Conservation (phyloP, 1,140 invertebrate species). For the Vanessa atalanta region DNA sequence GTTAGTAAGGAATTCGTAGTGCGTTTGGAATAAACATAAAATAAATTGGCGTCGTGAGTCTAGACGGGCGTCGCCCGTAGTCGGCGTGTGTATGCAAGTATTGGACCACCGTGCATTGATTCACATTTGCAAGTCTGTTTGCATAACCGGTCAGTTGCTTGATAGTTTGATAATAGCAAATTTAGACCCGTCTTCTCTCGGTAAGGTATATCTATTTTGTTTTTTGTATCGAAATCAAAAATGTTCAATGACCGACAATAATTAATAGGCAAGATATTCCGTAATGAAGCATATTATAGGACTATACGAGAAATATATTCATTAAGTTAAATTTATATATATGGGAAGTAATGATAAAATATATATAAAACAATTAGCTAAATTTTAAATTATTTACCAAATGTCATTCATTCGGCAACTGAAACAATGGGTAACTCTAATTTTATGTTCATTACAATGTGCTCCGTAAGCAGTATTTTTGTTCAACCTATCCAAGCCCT, state of each 20-base stretch:
- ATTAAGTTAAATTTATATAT: too few relatives aligned
- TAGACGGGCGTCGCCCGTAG: slow-evolving; percentile 24
- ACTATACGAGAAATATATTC: too few relatives aligned
- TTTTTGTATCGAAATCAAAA: too few relatives aligned
- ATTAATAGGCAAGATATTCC: too few relatives aligned
- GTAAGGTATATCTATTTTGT: too few relatives aligned
- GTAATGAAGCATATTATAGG: too few relatives aligned
- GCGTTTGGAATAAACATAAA: slow-evolving; percentile 31
- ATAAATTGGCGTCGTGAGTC: slow-evolving; percentile 34
- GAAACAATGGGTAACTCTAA: too few relatives aligned
- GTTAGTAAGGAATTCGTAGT: slow-evolving; percentile 21
- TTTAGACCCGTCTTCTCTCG: not conserved
- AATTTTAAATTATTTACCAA: too few relatives aligned
- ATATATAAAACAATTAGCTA: too few relatives aligned
- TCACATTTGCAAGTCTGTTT: slow-evolving; percentile 8
- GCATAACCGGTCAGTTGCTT: slow-evolving; percentile 15
- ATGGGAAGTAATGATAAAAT: too few relatives aligned
- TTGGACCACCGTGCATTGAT: slow-evolving; percentile 16
- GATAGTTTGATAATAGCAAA: slow-evolving; percentile 8
- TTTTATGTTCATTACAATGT: not conserved
- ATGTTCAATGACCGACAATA: too few relatives aligned
- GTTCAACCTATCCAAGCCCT: slow-evolving; percentile 27
- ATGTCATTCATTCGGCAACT: too few relatives aligned
- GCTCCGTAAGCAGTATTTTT: slow-evolving; percentile 30
- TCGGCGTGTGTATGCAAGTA: slow-evolving; percentile 13